These are phyloP conservation scores for Neomorphus geoffroyi DNA, from an alignment of 2,797 vertebrate genomes.

Conservation along the genomic window DNA sequence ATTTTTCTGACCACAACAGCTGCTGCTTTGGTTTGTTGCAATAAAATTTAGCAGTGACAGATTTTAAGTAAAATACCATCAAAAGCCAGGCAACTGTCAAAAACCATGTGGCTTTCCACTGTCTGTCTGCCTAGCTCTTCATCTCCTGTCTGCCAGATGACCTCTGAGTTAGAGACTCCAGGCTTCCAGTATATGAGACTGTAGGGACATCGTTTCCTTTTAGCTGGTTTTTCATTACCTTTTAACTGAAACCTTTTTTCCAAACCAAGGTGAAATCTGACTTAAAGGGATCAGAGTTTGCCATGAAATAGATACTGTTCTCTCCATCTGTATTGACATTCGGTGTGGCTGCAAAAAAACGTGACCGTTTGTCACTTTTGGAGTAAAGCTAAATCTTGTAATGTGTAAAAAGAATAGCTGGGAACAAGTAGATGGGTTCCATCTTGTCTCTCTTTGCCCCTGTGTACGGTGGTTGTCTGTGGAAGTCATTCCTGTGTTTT, in stretches of 20 bases:
- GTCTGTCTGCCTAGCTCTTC: neutral
- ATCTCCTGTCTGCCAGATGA: neutral
- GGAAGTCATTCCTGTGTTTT: neutral
- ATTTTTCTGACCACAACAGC: neutral
- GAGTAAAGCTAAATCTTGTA: neutral
- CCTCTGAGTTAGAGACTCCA: neutral
- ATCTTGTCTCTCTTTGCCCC: neutral
- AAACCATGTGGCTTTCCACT: neutral
- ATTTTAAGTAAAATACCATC: neutral
- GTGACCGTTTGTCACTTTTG: neutral
- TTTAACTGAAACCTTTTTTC: neutral
- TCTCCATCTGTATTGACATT: neutral
- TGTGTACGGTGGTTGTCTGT: neutral
- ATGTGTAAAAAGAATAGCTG: neutral
- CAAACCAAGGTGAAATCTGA: neutral
- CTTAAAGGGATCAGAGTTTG: neutral
- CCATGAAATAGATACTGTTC: neutral
- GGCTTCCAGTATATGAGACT: neutral
- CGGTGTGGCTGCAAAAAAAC: neutral
- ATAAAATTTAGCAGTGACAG: neutral
- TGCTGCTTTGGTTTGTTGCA: neutral
- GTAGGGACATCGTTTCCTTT: neutral
- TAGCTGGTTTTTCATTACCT: neutral
- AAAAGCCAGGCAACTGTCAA: neutral
- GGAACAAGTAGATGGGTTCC: neutral